A percentile compares a stretch with the other conserved stretches of the same genome.
These are phyloP conservation scores for Odontomyia ornata DNA, from an alignment of 2,888 invertebrate genomes.

Conservation along the genomic window DNA sequence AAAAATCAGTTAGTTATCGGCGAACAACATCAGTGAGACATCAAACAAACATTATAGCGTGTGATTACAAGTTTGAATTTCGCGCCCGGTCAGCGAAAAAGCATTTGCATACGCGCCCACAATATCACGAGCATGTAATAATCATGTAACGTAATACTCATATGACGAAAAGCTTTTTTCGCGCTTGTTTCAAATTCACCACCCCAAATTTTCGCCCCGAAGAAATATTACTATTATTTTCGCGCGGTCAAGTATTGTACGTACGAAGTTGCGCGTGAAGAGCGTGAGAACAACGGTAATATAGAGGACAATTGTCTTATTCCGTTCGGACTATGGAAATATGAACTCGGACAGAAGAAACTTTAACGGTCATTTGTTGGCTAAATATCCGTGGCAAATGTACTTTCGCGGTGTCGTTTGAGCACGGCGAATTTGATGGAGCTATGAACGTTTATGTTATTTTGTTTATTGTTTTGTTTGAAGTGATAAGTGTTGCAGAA, in stretches of 20 bases:
- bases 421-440: background rate
- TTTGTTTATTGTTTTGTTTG: slow-evolving; percentile 18
- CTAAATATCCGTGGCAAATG: slow-evolving; percentile 22
- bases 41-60: background rate
- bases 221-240: slow-evolving; percentile 10
- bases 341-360: background rate
- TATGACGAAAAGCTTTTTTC: background rate
- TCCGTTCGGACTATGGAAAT: too few relatives aligned
- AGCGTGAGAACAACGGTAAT: background rate
- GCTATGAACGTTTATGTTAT: background rate
- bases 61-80: slow-evolving; percentile 6
- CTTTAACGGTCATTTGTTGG: slow-evolving; percentile 5
- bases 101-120: background rate
- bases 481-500: background rate
- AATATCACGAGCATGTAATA: background rate
- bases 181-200: background rate
- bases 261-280: background rate
- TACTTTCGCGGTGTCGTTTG: slow-evolving; percentile 11
- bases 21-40: slow-evolving; percentile 22
- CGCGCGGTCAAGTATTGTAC: background rate
- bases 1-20: slow-evolving; percentile 21
- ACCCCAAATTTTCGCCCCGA: background rate
- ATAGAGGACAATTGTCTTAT: background rate
- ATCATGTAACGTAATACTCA: background rate
- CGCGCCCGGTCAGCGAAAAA: slow-evolving; percentile 17